These are phyloP conservation scores for Heterodera schachtii DNA, from an alignment of 1,140 invertebrate species.

Conservation along the genomic window DNA sequence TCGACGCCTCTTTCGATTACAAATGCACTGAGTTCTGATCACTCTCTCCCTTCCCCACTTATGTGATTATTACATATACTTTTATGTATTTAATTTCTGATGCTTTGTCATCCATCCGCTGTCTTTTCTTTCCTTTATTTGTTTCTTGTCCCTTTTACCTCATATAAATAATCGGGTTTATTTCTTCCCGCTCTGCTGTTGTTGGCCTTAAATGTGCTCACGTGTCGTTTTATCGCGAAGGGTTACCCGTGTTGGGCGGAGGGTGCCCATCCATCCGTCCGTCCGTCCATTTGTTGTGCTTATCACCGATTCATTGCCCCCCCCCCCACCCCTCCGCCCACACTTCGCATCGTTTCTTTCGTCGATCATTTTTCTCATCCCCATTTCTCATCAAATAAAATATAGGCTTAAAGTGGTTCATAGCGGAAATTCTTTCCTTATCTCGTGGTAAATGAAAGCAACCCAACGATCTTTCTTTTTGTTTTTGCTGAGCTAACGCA, in stretches of 20 bases:
- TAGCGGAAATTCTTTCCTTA: no score
- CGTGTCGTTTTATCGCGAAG: background rate
- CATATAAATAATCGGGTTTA: background rate
- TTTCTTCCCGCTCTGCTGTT: background rate
- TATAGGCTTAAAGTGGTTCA: no score
- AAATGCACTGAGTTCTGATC: background rate
- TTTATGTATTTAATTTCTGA: background rate
- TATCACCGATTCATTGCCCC: background rate
- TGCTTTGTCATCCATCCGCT: background rate
- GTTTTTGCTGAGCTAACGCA: background rate
- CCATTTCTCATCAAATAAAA: no score
- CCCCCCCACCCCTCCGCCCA: no score
- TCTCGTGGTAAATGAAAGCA: background rate
- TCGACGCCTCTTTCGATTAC: background rate
- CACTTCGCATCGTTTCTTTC: no score
- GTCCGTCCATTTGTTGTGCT: background rate
- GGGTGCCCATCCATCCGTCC: background rate
- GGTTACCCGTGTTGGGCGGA: background rate
- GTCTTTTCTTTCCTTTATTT: background rate
- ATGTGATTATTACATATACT: background rate
- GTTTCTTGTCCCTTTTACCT: background rate
- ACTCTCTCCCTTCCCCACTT: background rate
- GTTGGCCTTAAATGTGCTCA: constrained; percentile 9
- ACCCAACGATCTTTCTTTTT: background rate
- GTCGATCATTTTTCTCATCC: no score